Evolutionary conservation across 2,113 vertebrate genomes (phyloP), one percentile per base, ranked within the genome.

Genomic region (Colistium nudipinnis): DNA sequence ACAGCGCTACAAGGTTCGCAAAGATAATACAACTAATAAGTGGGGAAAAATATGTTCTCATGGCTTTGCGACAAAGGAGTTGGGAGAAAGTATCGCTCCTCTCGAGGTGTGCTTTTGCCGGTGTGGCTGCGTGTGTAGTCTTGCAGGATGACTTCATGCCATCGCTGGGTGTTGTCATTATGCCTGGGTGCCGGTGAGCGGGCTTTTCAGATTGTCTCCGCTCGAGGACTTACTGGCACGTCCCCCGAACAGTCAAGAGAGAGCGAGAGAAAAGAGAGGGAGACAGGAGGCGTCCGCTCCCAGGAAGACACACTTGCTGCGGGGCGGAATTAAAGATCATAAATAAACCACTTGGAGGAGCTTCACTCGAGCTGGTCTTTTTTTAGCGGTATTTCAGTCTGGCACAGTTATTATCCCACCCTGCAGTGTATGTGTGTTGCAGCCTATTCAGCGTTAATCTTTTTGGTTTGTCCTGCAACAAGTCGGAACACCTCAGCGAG

Each of bases 101-200:
- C 43, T 54, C 49, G 35, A 33, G 24, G 13, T 51, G 51, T 49
- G 33, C 48, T 31, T 60, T 72, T 69, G 64, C 64, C 45, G 74
- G 19, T 33, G 43, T 35, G 36, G 56, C 57, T 60, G 70, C 86
- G 82, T 89, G 88, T 83, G 51, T 44, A 61, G 65, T 89, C 86
- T 82, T 88, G 86, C 68, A 63, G 61, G 33, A 76, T 88, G 87
- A 90, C 88, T 89, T 90, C 83, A 90, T 82, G 76, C 78, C 67
- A 76, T 72, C 43, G 33, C 47, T 71, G 27, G 77, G 66, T 81
- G 79, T 82, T 82, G 31, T 74, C 53, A 71, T 67, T 48, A 48
- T 39, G 51, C 33, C 49, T 33, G 39, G 44, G 73, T 22, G 35
- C 48, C 71, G 30, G 38, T 1, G 11, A 74, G 64, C 25, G 31